Percentiles rank a stretch among this genome's conserved stretches.
Conservation (phyloP, 1,140 invertebrate genomes). For the Bombus terrestris region DNA sequence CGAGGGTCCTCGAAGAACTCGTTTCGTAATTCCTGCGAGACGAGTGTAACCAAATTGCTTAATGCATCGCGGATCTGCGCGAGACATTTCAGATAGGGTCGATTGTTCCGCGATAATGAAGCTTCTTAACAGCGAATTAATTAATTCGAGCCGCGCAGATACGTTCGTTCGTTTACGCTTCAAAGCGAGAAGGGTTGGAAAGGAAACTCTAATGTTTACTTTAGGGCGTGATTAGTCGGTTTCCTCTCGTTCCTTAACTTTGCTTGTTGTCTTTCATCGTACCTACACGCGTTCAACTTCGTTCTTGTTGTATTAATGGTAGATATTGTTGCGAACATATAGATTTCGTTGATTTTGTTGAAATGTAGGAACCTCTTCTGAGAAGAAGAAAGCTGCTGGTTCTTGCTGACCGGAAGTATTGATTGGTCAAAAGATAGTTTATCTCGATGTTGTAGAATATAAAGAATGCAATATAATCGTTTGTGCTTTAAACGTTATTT, state of each 20-base stretch:
- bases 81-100: slow-evolving; percentile 40
- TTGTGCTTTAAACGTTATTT: too few relatives aligned
- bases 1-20: slow-evolving; percentile 53
- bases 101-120: slow-evolving; percentile 60
- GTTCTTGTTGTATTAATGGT: too few relatives aligned
- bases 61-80: slow-evolving; percentile 57
- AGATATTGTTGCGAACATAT: background rate
- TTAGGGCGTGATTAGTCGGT: background rate
- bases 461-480: too few relatives aligned
- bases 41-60: slow-evolving; percentile 63
- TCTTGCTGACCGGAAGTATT: too few relatives aligned
- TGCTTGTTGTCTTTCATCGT: background rate
- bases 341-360: background rate
- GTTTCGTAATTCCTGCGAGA: slow-evolving; percentile 45
- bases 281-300: background rate
- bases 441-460: background rate
- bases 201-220: background rate
- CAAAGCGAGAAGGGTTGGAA: background rate
- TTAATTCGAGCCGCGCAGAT: slow-evolving; percentile 45
- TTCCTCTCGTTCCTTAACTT: background rate
- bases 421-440: background rate
- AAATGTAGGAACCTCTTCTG: background rate
- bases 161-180: slow-evolving; percentile 38
- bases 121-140: slow-evolving; percentile 53
- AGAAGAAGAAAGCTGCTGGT: background rate